Evolutionary conservation across 53 echinoderm and acorn worm genomes (phyloP), one percentile per base, ranked within the genome.

Genomic region (Patiria pectinifera): DNA sequence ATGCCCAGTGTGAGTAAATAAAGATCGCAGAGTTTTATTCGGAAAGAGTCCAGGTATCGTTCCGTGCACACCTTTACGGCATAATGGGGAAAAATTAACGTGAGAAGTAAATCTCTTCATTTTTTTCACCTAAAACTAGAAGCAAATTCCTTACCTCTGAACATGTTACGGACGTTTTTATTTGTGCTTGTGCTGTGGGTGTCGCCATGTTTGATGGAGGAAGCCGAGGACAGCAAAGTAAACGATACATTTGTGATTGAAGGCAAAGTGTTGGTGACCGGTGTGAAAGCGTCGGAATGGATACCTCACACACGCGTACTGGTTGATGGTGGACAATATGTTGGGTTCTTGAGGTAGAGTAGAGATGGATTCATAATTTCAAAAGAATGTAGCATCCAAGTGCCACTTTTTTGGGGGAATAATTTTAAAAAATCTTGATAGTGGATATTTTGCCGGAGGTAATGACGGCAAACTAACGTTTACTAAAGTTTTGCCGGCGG

Each of bases 281-380:
- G 93, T 13, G 87, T 91, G 4, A 95, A 93, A 44, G 62, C 85
- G 4, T 24, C 86, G 7, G 93, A 95, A 7, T 95, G 95, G 95
- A 82, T 95, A 48, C 95, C 95, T 7, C 66, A 82, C 15, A 93
- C 95, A 7, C 48, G 93, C 43, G 87, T 95, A 46, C 59, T 93
- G 58, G 91, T 95, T 2, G 93, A 95, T 47, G 95, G 95, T 6
- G 95, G 95, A 11, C 76, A 69, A 11, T 93, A 75, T 62, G 85
- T 93, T 23, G 95, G 95, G 11, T 95, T 95, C 76, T 26, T 95
- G 48, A 95, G 82, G 93, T 95, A 91, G 77, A 35, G 93, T 95
- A 91, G 77, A 35, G 35, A 0, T 35, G 1, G 35, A 35, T 35
- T 35, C 35, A 35, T 35, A 35, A 35, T 35, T 35, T 35, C 1